Percentiles rank a stretch among this genome's conserved stretches.
These are phyloP conservation scores for Globicephala melas DNA, from an alignment of 2,113 vertebrate species.

Conservation along the genomic window DNA sequence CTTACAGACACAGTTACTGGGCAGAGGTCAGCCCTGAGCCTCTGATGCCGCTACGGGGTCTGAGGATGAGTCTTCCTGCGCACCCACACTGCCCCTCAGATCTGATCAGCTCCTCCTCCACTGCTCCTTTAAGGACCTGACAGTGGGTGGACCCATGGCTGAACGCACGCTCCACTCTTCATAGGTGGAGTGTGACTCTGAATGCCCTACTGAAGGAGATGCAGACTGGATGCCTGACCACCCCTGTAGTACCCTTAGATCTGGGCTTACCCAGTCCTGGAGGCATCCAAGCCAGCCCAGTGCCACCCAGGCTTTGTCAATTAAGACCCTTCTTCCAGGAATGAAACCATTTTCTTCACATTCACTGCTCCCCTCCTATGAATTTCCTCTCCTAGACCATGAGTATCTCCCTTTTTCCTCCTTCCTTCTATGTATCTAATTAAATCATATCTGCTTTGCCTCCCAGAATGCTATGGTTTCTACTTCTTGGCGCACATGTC, in stretches of 20 bases:
- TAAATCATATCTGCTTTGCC: neutral
- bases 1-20: neutral
- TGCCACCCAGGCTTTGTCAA: neutral
- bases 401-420: neutral
- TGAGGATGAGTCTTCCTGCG: neutral
- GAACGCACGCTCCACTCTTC: neutral
- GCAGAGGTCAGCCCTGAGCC: neutral
- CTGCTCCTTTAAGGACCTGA: neutral
- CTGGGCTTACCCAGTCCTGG: neutral
- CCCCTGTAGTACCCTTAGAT: too few relatives aligned
- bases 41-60: neutral
- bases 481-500: neutral
- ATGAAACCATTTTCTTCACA: neutral
- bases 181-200: neutral
- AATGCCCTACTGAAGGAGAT: neutral
- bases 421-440: neutral
- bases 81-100: neutral
- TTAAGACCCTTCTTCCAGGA: neutral
- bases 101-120: neutral
- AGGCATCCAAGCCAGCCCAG: neutral
- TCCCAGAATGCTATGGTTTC: neutral
- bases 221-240: neutral
- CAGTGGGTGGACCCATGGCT: neutral
- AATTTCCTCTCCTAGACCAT: neutral
- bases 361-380: neutral